A percentile compares a stretch with the other conserved stretches of the same genome.
phyloP scores from a whole-genome alignment of 23 tunicate species.

The Aplidium turbinatum region DNA sequence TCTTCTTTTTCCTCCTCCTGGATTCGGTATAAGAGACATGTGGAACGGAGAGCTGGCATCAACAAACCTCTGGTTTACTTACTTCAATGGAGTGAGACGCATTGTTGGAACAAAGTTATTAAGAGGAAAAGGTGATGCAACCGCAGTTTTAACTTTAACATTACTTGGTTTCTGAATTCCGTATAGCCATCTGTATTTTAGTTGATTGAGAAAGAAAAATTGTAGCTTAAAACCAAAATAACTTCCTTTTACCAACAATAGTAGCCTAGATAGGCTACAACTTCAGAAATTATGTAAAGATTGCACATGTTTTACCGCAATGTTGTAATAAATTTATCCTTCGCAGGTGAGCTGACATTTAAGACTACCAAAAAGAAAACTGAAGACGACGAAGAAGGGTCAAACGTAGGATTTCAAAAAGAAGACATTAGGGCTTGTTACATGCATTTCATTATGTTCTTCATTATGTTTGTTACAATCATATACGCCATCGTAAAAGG shows the following conservation, averaged over 20 bases:
- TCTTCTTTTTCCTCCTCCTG: constrained; percentile 94
- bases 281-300: too few relatives aligned
- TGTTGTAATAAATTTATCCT: background rate
- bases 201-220: too few relatives aligned
- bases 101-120: constrained; percentile 85
- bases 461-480: constrained; percentile 93
- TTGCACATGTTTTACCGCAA: too few relatives aligned
- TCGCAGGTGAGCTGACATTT: constrained; percentile 92
- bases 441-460: constrained; percentile 99
- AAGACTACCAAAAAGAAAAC: constrained; percentile 98
- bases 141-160: too few relatives aligned
- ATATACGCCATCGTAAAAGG: constrained; percentile 86
- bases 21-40: constrained; percentile 92
- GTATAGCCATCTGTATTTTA: too few relatives aligned
- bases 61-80: constrained; percentile 96
- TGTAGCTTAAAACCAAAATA: too few relatives aligned
- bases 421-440: constrained; percentile 97
- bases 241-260: too few relatives aligned
- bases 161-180: too few relatives aligned
- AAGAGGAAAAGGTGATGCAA: constrained; percentile 80
- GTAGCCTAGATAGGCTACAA: too few relatives aligned
- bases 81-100: constrained; percentile 93
- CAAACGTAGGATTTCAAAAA: constrained; percentile 93
- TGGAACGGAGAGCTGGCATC: constrained; percentile 99
- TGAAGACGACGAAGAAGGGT: constrained; percentile 91